A percentile compares a stretch with the other conserved stretches of the same genome.
These are phyloP conservation scores for Brachionus paranguensis DNA, from an alignment of 1,140 invertebrate genomes.

Conservation along the genomic window DNA sequence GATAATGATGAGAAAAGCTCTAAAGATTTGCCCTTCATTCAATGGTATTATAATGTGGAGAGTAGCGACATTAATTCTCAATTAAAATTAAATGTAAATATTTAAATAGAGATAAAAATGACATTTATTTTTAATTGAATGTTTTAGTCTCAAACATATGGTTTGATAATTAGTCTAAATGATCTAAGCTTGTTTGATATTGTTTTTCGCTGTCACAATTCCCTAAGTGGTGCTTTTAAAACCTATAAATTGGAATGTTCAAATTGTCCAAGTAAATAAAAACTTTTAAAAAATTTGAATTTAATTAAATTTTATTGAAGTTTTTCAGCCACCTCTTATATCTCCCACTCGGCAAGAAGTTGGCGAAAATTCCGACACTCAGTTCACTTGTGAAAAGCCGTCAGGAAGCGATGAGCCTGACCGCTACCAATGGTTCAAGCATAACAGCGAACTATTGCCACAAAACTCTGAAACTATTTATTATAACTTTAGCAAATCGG, in stretches of 20 bases:
- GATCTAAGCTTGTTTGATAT: slow-evolving; percentile 9
- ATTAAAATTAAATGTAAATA: slow-evolving; percentile 14
- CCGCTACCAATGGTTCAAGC: slow-evolving; percentile 37
- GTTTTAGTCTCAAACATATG: neutral
- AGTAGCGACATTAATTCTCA: neutral
- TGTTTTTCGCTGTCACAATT: neutral
- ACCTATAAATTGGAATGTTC: slow-evolving; percentile 19
- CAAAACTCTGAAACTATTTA: neutral
- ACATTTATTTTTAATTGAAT: neutral
- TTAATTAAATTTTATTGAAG: neutral
- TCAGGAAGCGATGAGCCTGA: neutral
- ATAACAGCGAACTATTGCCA: neutral
- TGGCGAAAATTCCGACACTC: neutral
- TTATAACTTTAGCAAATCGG: neutral
- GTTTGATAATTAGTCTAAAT: slow-evolving; percentile 15
- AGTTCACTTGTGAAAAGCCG: slow-evolving; percentile 29
- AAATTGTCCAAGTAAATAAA: slow-evolving; percentile 5
- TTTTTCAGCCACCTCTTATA: neutral
- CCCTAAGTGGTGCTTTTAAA: slow-evolving; percentile 1
- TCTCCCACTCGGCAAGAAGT: neutral
- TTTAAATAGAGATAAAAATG: neutral
- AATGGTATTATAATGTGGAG: slow-evolving; percentile 29
- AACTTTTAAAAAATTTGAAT: neutral
- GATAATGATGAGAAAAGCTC: neutral
- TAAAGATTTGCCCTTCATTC: neutral